Base-by-base conservation (phyloP, 2,888 invertebrate genomes). In the Coelinius sp. region DNA sequence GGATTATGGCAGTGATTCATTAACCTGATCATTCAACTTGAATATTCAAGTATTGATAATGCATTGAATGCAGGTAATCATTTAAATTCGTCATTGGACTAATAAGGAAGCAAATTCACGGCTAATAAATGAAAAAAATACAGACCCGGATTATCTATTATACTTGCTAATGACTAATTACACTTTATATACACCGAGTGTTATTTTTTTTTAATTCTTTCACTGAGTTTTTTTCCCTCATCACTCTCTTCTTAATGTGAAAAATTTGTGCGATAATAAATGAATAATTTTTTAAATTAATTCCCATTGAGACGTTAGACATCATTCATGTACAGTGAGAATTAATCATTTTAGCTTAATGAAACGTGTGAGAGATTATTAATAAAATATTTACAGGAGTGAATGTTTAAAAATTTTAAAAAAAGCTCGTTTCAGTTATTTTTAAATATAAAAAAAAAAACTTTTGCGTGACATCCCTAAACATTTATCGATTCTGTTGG, bases 101-200 rank as follows among this genome's bases (percentile, higher is more conserved):
- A 83, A 83, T 82, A 82, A 82, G 78, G 78, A 74, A 69, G 78
- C 77, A 79, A 79, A 82, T 83, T 82, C 81, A 80, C 82, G 82
- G 80, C 75, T 83, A 83, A 84, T 83, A 83, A 84, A 83, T 81
- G 80, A 82, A 84, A n/a, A n/a, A n/a, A 84, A 81, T 79, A 77
- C 78, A 80, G 80, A 77, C 78, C 77, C 66, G 63, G 73, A 44
- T 70, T 70, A 70, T 71, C 67, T 76, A 84, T 85, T 84, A 85
- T 82, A 84, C 83, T 84, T 84, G 84, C 83, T 84, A 83, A 85
- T 86, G 76, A 74, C 76, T 82, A 85, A 84, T 85, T 84, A 84
- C 76, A 75, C 71, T 66, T 70, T 52, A 25, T 41, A 41, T 24
- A 41, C n/a, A 25, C 41, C 22, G 24, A 41, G n/a, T 41, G 41